These are phyloP conservation scores for Drosophila orena DNA, from an alignment of 1,140 invertebrate species.

Conservation along the genomic window DNA sequence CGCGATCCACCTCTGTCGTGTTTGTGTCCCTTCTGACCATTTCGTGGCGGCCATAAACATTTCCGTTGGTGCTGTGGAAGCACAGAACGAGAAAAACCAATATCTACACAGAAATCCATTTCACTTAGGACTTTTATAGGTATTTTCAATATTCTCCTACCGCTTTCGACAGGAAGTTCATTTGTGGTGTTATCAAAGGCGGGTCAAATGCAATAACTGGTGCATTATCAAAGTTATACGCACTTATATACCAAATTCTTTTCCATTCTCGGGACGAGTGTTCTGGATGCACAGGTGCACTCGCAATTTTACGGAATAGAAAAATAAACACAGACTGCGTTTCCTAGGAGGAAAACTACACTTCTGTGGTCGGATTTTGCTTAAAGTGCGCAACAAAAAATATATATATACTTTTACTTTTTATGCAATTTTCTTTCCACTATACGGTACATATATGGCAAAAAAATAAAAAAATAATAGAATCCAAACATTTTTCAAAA, in stretches of 20 bases:
- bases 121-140: too few species aligned
- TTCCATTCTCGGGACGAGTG: background rate
- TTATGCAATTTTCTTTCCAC: too few species aligned
- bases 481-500: too few species aligned
- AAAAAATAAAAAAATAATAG: too few species aligned
- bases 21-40: constrained; percentile 1
- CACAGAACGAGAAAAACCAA: background rate
- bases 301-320: background rate
- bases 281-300: constrained; percentile 7
- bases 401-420: too few species aligned
- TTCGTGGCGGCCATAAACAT: constrained; percentile 1
- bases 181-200: background rate
- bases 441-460: too few species aligned
- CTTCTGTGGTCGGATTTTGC: background rate
- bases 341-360: background rate
- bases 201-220: constrained; percentile 1
- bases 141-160: constrained; percentile 1
- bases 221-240: background rate
- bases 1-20: background rate
- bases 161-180: constrained; percentile 8
- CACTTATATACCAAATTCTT: background rate
- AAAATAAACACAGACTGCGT: background rate
- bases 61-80: background rate
- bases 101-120: background rate
- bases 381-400: too few species aligned